Percentiles rank a stretch among this genome's conserved stretches.
phyloP scores from a whole-genome alignment of 2,797 vertebrate genomes.

The Taeniopygia guttata region DNA sequence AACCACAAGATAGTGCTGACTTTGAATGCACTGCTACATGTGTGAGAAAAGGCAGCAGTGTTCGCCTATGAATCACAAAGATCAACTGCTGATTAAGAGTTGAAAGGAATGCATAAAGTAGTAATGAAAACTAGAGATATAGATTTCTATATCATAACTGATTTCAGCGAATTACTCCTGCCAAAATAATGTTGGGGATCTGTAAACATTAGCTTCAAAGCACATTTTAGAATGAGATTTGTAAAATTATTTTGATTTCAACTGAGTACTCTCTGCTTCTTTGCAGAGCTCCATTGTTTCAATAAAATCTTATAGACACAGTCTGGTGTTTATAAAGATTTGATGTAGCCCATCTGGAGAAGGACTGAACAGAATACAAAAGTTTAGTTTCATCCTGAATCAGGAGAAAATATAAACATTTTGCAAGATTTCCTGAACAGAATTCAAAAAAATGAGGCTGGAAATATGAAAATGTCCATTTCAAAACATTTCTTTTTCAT shows the following conservation, averaged over 20 bases:
- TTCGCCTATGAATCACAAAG: background rate
- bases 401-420: slow-evolving; percentile 26
- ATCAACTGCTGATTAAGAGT: background rate
- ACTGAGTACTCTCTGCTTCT: background rate
- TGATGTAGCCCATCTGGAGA: slow-evolving; percentile 28
- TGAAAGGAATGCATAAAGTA: background rate
- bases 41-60: background rate
- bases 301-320: background rate
- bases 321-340: slow-evolving; percentile 12
- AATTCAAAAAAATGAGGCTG: background rate
- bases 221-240: background rate
- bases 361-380: background rate
- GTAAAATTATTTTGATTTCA: background rate
- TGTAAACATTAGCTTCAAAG: background rate
- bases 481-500: background rate
- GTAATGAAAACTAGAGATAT: background rate
- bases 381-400: background rate
- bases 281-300: background rate
- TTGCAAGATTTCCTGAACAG: background rate
- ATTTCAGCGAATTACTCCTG: background rate
- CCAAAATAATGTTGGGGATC: background rate
- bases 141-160: background rate
- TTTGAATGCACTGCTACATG: fast-evolving
- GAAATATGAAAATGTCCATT: slow-evolving; percentile 12
- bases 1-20: background rate